A percentile compares a stretch with the other conserved stretches of the same genome.
Conservation (phyloP, 1,140 invertebrate genomes). For the Lanistes nyassanus region DNA sequence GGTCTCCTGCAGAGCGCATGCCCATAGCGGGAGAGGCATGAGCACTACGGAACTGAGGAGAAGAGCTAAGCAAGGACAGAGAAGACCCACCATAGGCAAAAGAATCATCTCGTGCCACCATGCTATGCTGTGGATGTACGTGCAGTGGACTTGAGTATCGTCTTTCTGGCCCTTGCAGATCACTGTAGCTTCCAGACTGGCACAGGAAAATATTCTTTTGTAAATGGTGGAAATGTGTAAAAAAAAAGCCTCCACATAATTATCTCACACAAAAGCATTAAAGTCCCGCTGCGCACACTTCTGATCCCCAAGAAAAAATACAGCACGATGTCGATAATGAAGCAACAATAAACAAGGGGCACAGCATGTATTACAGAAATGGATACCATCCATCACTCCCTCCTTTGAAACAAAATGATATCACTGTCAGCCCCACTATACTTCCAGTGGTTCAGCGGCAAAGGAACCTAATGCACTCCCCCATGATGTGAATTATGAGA, state of each 20-base stretch:
- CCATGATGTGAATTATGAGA: not conserved
- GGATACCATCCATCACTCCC: no score
- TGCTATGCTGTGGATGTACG: conserved; percentile 33
- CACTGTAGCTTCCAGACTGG: conserved; percentile 48
- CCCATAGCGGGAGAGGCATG: conserved; percentile 32
- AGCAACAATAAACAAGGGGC: no score
- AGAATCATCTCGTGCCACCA: conserved; percentile 29
- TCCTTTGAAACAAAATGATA: no score
- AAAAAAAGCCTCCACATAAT: no score
- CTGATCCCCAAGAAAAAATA: no score
- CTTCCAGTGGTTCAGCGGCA: no score
- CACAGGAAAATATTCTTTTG: conserved; percentile 8
- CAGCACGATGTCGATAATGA: no score
- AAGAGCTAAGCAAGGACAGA: not conserved
- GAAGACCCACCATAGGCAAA: conserved; percentile 29
- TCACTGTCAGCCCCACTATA: no score
- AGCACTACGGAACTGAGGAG: conserved; percentile 25
- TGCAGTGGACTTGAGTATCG: conserved; percentile 44
- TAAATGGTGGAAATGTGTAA: not conserved
- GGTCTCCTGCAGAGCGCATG: conserved; percentile 2
- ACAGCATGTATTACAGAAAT: no score
- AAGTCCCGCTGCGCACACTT: no score
- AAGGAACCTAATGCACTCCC: no score
- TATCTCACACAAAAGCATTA: no score
- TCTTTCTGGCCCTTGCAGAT: conserved; percentile 44